Base-by-base conservation (phyloP, 2,888 invertebrate genomes). In the Dendrolimus pini region DNA sequence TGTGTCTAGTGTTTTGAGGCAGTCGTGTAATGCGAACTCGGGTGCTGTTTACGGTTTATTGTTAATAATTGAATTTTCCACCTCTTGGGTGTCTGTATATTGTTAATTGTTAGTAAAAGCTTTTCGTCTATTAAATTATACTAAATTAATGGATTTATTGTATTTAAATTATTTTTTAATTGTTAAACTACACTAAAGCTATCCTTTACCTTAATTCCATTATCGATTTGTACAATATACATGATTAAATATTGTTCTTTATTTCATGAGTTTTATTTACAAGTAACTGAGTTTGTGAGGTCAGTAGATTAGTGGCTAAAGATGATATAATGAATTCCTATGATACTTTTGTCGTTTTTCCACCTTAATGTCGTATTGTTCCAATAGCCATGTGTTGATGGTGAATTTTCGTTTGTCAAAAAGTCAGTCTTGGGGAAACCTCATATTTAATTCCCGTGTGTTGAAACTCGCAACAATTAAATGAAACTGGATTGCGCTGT, bases 141-240 rank as follows among this genome's bases (percentile, higher is more conserved):
- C 80, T 74, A 67, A 69, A 71, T 47, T 47, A 47, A 47, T 47
- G 47, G 47, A 66, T 72, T 71, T 69, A 72, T 74, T 78, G 72
- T 76, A 75, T 77, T 78, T 82, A 74, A 75, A 79, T 76, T 77
- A 75, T 78, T 75, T 70, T 64, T 80, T 77, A 80, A 85, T 74
- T 77, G 70, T 80, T 83, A 82, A 79, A 77, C 64, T 68, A 64
- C 73, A 74, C 74, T 82, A 75, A 78, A 82, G 82, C 76, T 83
- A 81, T 81, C 82, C 84, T 81, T 75, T 80, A 79, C 80, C 79
- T 85, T 81, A 81, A 89, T 89, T 89, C 89, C 87, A 89, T 76
- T 85, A 83, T 81, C 71, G 67, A 84, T 85, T 88, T 89, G 77
- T 89, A 87, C 82, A 85, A 85, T 86, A 85, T 86, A 85, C 83